Evolutionary conservation across 2,888 invertebrate species (phyloP), one percentile per base, ranked within the genome.

Genomic region (Iselma pallidipennis): DNA sequence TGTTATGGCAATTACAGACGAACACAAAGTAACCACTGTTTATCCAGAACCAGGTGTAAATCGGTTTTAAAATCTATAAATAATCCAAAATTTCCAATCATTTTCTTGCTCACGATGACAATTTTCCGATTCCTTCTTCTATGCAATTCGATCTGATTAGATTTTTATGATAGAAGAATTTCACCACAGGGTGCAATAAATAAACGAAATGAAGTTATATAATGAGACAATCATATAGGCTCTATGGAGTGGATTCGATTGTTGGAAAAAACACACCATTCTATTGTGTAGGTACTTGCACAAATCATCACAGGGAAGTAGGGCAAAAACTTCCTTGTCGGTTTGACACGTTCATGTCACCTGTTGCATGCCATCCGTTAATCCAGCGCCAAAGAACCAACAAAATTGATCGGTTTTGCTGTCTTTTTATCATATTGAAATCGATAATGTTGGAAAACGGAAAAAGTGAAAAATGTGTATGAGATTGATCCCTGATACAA

Each of bases 271-370:
- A 45, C 21, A n/a, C n/a, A n/a, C 12, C 10, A 45, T 7, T 16
- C 5, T 16, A 16, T 37, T 37, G n/a, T n/a, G n/a, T n/a, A 37
- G 3, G 14, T 37, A 37, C 2, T 16, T 6, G 6, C 12, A 37
- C 4, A 14, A 16, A 42, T 42, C 14, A 5, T 16, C n/a, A n/a
- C n/a, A 37, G 37, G 10, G 23, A 64, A 65, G 55, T 67, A 56
- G 67, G 66, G 57, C 66, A 62, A 57, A 66, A 63, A 19, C 2
- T 14, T 1, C 7, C 49, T 21, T 19, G 9, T 10, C 31, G 0
- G 33, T 56, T 37, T 55, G 61, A 66, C 61, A 65, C 49, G 63
- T 66, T 64, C 59, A 62, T 61, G 61, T 66, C 67, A 69, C 70
- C 61, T 68, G 69, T 68, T 69, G 67, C 65, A 62, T 61, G 60